phyloP scores from a whole-genome alignment of 1,140 invertebrate genomes.

The Thaumatotibia leucotreta region DNA sequence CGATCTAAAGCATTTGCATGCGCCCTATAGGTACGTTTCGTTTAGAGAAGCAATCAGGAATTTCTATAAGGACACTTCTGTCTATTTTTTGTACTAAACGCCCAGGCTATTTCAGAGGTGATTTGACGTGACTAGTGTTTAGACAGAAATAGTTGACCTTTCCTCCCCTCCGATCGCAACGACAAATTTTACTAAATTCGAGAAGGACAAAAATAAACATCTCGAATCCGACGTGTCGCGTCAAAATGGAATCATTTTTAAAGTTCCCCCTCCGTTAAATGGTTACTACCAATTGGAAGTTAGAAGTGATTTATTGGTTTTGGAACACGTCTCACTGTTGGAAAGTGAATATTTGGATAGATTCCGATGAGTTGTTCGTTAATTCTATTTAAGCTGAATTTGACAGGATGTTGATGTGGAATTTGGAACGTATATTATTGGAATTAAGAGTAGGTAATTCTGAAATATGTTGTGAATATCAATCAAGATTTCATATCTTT shows the following conservation, averaged over 20 bases:
- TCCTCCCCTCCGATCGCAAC: constrained; percentile 22
- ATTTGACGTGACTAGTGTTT: constrained; percentile 6
- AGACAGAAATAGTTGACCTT: constrained; percentile 9
- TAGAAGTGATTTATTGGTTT: constrained; percentile 42
- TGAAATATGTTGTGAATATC: neutral
- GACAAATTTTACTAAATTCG: constrained; percentile 42
- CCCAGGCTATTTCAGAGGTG: neutral
- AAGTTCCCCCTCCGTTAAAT: constrained; percentile 38
- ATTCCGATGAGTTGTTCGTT: neutral
- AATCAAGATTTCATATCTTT: neutral
- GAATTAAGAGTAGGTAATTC: neutral
- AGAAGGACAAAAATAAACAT: constrained; percentile 39
- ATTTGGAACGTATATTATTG: neutral
- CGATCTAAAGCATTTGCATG: too few species aligned
- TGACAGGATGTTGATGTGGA: neutral
- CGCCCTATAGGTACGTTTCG: too few species aligned
- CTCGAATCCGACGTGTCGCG: constrained; percentile 23
- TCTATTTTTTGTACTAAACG: neutral
- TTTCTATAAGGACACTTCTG: too few species aligned
- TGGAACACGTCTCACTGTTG: neutral
- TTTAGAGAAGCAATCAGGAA: too few species aligned
- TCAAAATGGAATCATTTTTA: constrained; percentile 48
- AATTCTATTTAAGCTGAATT: neutral
- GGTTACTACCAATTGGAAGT: too few species aligned
- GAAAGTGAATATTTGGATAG: neutral